Base-by-base conservation (phyloP, 2,113 vertebrate genomes). In the Oryzias javanicus region DNA sequence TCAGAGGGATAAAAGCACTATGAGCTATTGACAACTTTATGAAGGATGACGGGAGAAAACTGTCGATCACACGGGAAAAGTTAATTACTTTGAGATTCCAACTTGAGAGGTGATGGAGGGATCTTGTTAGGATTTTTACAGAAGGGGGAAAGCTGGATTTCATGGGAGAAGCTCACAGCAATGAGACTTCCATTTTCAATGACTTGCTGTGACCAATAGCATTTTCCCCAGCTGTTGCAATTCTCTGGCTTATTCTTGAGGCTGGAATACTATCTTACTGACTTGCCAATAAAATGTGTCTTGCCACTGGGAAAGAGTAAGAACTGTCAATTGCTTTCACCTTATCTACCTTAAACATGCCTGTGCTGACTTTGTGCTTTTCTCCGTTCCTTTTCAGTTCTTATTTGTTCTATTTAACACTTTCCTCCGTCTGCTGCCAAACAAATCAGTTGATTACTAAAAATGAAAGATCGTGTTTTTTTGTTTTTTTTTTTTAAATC, bases 301-400 rank as follows among this genome's bases (percentile, higher is more conserved):
- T 76, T 74, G 67, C 78, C 79, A 80, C 74, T 82, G 78, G 79
- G 82, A 86, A 76, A 76, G 74, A 79, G 78, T 69, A 64, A 75
- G 56, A 81, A 82, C 59, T n/a, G 72, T 85, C 85, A 84, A 88
- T 88, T 85, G 82, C 85, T 78, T 84, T 85, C 78, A 81, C 84
- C 85, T 87, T 88, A 90, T 90, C 88, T 90, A 89, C 85, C 78
- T 83, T 84, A 80, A 88, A 86, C 88, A 90, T 80, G 82, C 84
- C 76, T 84, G 72, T 68, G 81, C 80, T 77, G 84, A 84, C 84
- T 87, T 74, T 60, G 77, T 74, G 78, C 67, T 60, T 72, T 72
- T 72, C 74, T 27, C 66, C 44, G 47, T 70, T 86, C 55, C 53
- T 72, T 82, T 80, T 69, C 50, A 22, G 17, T 60, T 74, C 76